phyloP scores from a whole-genome alignment of 2,113 vertebrate species.

The Ctenomys sociabilis region DNA sequence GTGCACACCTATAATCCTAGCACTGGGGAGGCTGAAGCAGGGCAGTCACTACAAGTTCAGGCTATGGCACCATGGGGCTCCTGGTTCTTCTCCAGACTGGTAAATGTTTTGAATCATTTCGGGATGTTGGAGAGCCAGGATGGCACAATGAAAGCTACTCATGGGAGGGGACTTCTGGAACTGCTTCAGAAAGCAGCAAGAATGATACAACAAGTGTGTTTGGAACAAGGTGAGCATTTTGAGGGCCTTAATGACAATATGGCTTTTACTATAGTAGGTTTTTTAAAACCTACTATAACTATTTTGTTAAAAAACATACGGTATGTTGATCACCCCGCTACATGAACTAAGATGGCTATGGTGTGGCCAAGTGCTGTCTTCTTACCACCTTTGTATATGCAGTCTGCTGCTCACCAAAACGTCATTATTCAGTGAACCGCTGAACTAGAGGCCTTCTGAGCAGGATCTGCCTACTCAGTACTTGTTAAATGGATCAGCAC shows the following conservation, averaged over 20 bases:
- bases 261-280: neutral
- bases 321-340: neutral
- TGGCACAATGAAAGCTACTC: neutral
- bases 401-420: neutral
- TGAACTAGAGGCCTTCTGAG: neutral
- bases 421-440: too few species aligned
- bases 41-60: too few species aligned
- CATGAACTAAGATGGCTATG: neutral
- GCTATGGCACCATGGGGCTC: neutral
- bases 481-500: neutral
- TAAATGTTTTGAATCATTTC: neutral
- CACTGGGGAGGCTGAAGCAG: too few species aligned
- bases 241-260: neutral
- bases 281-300: neutral
- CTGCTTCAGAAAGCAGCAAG: neutral
- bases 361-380: too few species aligned
- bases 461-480: neutral
- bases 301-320: neutral
- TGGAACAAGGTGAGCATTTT: neutral
- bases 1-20: too few species aligned
- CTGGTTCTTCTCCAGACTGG: neutral
- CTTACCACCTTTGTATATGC: neutral
- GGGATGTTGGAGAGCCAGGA: neutral
- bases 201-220: neutral
- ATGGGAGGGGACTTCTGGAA: neutral